Evolutionary conservation across 2,888 invertebrate species (phyloP).

Genomic region (Augochlorella aurata): DNA sequence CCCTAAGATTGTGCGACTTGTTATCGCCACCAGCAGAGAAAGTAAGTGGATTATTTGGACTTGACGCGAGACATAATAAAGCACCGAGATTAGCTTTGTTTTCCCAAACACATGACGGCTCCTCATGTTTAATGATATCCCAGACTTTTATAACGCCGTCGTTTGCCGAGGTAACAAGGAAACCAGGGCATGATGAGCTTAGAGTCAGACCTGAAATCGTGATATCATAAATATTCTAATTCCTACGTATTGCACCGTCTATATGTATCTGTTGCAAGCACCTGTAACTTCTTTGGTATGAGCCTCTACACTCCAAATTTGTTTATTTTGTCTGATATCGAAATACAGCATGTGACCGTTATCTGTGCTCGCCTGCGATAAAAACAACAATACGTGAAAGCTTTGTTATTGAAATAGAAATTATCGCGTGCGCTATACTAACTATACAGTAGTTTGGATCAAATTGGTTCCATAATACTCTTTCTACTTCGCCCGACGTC

Average conservation of each 20-base stretch:
- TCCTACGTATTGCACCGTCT: not conserved
- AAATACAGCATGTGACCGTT: conserved; percentile 83
- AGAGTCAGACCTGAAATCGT: conserved; percentile 85
- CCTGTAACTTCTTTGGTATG: conserved; percentile 94
- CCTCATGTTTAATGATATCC: conserved; percentile 84
- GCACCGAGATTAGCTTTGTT: conserved; percentile 85
- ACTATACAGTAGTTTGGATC: conserved; percentile 91
- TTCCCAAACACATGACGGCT: conserved; percentile 71
- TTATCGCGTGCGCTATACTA: conserved; percentile 74
- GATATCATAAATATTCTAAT: conserved; percentile 8
- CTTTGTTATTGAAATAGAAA: not conserved
- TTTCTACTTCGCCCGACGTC: conserved; percentile 92
- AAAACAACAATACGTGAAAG: not conserved
- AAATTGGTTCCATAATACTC: conserved; percentile 91
- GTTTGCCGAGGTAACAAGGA: conserved; percentile 90
- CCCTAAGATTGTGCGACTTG: conserved; percentile 88
- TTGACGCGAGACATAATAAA: conserved; percentile 88
- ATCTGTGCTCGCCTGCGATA: conserved; percentile 83
- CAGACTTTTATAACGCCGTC: conserved; percentile 94
- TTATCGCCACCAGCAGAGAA: conserved; percentile 93
- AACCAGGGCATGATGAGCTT: conserved; percentile 88
- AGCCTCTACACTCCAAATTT: conserved; percentile 88
- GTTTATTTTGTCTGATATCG: conserved; percentile 83
- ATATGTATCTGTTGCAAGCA: not conserved
- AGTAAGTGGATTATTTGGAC: conserved; percentile 92